Percentiles rank a stretch among this genome's conserved stretches.
Evolutionary conservation across 2,797 vertebrate genomes (phyloP).

Genomic region (Eupleurogrammus muticus): DNA sequence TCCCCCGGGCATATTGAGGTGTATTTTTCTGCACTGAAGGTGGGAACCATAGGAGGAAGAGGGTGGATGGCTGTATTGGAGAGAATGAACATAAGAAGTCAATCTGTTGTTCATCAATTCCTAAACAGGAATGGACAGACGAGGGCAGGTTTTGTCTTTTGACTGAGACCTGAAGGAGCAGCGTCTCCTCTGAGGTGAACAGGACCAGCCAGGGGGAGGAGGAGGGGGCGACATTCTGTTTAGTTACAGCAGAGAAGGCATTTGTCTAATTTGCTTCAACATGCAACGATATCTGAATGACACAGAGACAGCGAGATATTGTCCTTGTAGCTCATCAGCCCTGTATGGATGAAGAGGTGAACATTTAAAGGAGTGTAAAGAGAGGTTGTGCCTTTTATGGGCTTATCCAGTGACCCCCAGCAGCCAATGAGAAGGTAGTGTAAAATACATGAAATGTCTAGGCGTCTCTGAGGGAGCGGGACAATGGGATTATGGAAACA

Average conservation of each 20-base stretch:
- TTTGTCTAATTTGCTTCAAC: neutral
- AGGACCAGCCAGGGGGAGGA: neutral
- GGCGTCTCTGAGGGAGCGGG: conserved; percentile 42
- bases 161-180: neutral
- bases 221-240: neutral
- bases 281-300: neutral
- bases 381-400: conserved; percentile 60
- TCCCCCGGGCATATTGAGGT: too few relatives aligned
- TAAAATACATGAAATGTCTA: conserved; percentile 45
- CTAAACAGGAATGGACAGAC: neutral
- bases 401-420: conserved; percentile 64
- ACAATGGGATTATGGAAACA: conserved; percentile 65
- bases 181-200: neutral
- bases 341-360: conserved; percentile 63
- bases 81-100: conserved; percentile 2
- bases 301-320: neutral
- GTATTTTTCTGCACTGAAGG: too few relatives aligned
- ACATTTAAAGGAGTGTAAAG: conserved; percentile 58
- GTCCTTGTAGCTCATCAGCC: conserved; percentile 5
- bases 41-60: too few relatives aligned
- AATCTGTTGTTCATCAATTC: neutral
- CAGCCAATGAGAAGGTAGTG: conserved; percentile 62
- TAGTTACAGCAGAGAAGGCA: neutral
- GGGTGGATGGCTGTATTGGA: too few relatives aligned
- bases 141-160: neutral